Evolutionary conservation across 2,888 invertebrate species (phyloP), one percentile per base, ranked within the genome.

Genomic region (Drosophila borborema): DNA sequence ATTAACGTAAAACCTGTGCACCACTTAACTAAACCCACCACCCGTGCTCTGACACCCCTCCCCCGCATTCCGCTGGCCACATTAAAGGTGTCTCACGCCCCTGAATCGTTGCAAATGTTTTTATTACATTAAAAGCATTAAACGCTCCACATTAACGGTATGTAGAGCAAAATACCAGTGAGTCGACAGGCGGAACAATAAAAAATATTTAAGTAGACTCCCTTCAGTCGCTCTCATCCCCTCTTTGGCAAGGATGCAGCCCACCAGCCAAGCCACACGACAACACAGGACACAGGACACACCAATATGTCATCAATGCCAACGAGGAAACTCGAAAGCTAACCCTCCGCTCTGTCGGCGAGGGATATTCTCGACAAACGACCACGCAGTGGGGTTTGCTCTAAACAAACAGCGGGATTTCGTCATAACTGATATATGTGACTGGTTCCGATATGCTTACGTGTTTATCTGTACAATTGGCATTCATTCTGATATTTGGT

Each of bases 91-190:
- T 66, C 65, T 58, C 66, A 83, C 83, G 80, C 83, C 82, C 81
- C 80, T 34, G 88, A 81, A 90, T 84, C 72, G 83, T 73, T 79
- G 77, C 74, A 75, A 89, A 90, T 89, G 89, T 79, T 89, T 88
- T 90, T 90, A 89, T 89, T 89, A 85, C 90, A 88, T 88, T 88
- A 88, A 89, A 88, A 88, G 90, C 84, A 86, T 89, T 90, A 87
- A 51, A 87, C 77, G 77, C 64, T 64, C 66, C 41, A 48, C 80
- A 87, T 87, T 85, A 82, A 86, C 87, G 84, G 77, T 79, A 84
- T 86, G 81, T 90, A 84, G 89, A 81, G 82, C 85, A 82, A 64
- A 88, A 70, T 75, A 81, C 78, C 83, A 76, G 71, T 49, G 46
- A 64, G 46, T 53, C 59, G 62, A 61, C 67, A 46, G 49, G 46